Conservation (phyloP, 1,140 invertebrate species). For the Cyclina sinensis region DNA sequence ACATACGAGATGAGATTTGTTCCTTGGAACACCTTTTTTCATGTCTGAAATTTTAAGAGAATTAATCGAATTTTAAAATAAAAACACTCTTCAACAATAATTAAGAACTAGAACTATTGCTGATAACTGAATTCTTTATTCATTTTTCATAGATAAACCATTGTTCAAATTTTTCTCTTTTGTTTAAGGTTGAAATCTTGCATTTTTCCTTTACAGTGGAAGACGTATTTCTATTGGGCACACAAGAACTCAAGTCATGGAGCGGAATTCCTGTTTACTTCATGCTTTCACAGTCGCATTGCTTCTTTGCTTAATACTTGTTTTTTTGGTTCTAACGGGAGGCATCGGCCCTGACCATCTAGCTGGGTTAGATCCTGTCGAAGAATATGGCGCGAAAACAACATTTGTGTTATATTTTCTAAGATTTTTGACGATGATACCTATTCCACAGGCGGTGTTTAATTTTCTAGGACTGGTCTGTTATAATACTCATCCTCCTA, state of each 20-base stretch:
- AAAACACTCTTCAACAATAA: no score
- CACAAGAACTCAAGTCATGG: background rate
- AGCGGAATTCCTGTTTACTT: background rate
- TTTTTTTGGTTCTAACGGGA: conserved; percentile 61
- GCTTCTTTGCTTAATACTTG: conserved; percentile 40
- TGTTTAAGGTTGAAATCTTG: no score
- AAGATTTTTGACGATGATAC: conserved; percentile 73
- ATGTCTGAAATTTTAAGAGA: no score
- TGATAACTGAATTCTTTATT: no score
- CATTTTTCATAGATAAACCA: no score
- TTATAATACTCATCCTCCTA: conserved; percentile 98
- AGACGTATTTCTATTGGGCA: no score
- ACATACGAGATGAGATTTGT: no score
- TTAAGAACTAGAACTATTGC: no score
- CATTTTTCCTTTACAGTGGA: no score
- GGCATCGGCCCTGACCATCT: conserved; percentile 37
- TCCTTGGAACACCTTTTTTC: no score
- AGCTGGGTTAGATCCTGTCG: conserved; percentile 51
- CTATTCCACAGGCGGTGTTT: conserved; percentile 73
- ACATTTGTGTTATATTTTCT: conserved; percentile 74
- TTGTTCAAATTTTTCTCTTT: no score
- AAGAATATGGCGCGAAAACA: conserved; percentile 65
- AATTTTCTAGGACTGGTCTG: conserved; percentile 89
- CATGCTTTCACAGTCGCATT: conserved; percentile 36
- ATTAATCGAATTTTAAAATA: no score